phyloP scores from a whole-genome alignment of 2,797 vertebrate genomes.

The Gymnothorax javanicus region DNA sequence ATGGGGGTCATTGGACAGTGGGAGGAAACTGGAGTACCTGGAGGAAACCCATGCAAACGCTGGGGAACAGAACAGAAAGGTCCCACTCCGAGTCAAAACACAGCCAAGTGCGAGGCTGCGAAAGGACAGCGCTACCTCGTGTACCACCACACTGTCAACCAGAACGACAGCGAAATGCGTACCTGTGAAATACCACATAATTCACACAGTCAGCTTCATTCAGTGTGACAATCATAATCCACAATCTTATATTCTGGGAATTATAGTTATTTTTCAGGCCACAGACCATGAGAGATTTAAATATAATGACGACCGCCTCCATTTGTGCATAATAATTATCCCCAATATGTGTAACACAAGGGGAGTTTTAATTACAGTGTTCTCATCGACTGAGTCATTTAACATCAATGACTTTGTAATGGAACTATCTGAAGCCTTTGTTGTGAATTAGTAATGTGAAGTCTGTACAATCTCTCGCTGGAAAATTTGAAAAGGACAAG shows the following conservation, averaged over 20 bases:
- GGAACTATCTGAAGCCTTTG: background rate
- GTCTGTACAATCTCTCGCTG: background rate
- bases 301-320: background rate
- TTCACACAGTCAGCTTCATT: background rate
- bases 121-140: no score
- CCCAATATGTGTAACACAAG: background rate
- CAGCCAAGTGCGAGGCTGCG: no score
- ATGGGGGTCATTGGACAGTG: no score
- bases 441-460: background rate
- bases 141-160: no score
- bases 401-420: background rate
- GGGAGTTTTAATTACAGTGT: background rate
- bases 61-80: no score
- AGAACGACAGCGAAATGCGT: background rate
- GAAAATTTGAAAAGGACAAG: background rate
- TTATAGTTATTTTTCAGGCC: background rate
- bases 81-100: no score
- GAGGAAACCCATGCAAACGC: no score
- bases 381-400: background rate
- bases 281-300: background rate
- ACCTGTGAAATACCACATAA: background rate
- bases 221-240: background rate
- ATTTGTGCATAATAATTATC: background rate
- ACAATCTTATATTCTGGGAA: background rate
- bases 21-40: no score